phyloP scores from a whole-genome alignment of 2,888 invertebrate genomes.

The Fragum sueziense region DNA sequence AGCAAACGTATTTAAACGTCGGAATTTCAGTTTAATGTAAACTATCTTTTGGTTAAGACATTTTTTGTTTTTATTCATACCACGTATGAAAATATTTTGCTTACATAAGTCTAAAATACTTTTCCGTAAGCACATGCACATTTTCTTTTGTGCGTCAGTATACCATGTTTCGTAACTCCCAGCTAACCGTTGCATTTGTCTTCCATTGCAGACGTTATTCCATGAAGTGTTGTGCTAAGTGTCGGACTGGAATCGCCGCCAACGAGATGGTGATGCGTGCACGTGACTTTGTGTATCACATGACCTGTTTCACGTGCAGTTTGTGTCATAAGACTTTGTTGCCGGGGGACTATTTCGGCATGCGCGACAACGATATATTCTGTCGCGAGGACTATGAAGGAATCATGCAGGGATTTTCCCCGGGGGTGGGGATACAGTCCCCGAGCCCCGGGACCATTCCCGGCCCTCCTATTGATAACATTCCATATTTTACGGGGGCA shows the following conservation, averaged over 20 bases:
- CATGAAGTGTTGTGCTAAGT: constrained; percentile 92
- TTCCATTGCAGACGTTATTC: constrained; percentile 90
- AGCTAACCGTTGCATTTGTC: no score
- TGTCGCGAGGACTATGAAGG: constrained; percentile 91
- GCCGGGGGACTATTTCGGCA: constrained; percentile 95
- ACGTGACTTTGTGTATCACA: constrained; percentile 92
- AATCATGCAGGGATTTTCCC: constrained; percentile 80
- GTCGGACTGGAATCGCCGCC: constrained; percentile 91
- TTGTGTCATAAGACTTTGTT: constrained; percentile 91
- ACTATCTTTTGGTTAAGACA: no score
- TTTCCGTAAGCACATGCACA: no score
- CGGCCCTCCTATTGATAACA: constrained; percentile 54
- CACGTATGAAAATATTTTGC: no score
- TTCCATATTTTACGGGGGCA: constrained; percentile 85
- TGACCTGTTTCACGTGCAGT: constrained; percentile 94
- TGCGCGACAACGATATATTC: constrained; percentile 91
- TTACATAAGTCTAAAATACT: no score
- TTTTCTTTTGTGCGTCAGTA: no score
- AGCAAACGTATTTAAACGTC: no score
- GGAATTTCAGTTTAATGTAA: no score
- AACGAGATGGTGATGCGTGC: constrained; percentile 96
- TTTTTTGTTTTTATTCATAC: no score
- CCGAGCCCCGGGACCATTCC: constrained; percentile 49
- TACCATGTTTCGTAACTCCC: no score
- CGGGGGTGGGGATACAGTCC: constrained; percentile 35